Percentiles rank a stretch among this genome's conserved stretches.
Evolutionary conservation across 2,888 invertebrate species (phyloP).

Genomic region (Sarcophaga caerulescens): DNA sequence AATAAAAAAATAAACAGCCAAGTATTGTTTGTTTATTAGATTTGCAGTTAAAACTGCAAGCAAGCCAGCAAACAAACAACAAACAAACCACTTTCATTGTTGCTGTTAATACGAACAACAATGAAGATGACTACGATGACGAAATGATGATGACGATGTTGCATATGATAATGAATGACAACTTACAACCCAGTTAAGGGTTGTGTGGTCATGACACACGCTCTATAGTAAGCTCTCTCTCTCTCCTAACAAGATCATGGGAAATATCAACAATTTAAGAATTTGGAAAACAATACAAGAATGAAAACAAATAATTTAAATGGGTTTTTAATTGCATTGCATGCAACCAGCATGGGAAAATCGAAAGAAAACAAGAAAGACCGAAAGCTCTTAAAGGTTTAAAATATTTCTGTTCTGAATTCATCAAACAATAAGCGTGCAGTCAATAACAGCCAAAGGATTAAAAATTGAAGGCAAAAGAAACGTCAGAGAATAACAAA

Average conservation of each 20-base stretch:
- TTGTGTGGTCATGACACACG: neutral
- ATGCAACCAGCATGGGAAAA: slow-evolving; percentile 10
- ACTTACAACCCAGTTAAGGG: slow-evolving; percentile 40
- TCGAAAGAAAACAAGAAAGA: neutral
- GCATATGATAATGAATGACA: slow-evolving; percentile 4
- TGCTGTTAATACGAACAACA: neutral
- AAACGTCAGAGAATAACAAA: no score
- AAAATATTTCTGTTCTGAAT: slow-evolving; percentile 1
- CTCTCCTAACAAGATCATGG: slow-evolving; percentile 49
- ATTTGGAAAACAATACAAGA: slow-evolving; percentile 18
- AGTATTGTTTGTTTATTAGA: slow-evolving; percentile 48
- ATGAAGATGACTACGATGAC: slow-evolving; percentile 8
- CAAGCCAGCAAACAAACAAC: no score
- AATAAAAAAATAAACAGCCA: slow-evolving; percentile 20
- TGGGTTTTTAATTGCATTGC: slow-evolving; percentile 36
- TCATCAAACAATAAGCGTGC: slow-evolving; percentile 57
- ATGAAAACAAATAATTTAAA: slow-evolving; percentile 40
- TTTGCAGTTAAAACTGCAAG: slow-evolving; percentile 31
- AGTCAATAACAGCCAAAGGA: slow-evolving; percentile 55
- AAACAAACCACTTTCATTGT: neutral
- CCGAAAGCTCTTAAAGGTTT: slow-evolving; percentile 7
- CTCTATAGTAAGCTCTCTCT: neutral
- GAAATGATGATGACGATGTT: slow-evolving; percentile 25
- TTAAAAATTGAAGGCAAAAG: slow-evolving; percentile 33
- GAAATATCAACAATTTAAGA: slow-evolving; percentile 58